Evolutionary conservation across 2,888 invertebrate genomes (phyloP), one percentile per base, ranked within the genome.

Genomic region (Euplexia lucipara): DNA sequence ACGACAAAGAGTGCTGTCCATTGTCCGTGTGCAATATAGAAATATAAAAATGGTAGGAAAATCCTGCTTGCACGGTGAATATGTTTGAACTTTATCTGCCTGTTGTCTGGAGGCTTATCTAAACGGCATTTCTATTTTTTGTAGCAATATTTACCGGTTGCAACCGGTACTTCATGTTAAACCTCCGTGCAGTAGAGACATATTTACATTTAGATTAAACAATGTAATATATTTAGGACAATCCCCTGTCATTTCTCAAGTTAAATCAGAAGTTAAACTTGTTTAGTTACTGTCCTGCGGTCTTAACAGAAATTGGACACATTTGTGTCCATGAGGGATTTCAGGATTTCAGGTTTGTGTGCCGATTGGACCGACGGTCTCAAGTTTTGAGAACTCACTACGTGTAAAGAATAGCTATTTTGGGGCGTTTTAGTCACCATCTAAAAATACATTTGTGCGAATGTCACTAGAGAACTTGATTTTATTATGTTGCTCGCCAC

Each of bases 151-250:
- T 39, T 58, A 26, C 26, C 3, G 5, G 26, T 45, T 8, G 18
- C 6, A 7, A 37, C 32, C 37, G 16, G 22, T 18, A 53, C 53
- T 69, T 64, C 30, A 42, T 16, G 56, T 56, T 56, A 26, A 58
- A 69, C 12, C 22, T n/a, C 44, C n/a, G 18, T 58, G 59, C 18
- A 63, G 14, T 22, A 7, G 14, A 22, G 26, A 26, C 26, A 26
- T 26, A 58, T 58, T 68, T 34, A 39, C 59, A 59, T 65, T 45
- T 59, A 58, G 26, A 59, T 59, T 8, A 69, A 58, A 68, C 44
- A 45, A 32, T 58, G 22, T 45, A 20, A 45, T 37, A n/a, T 58
- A 39, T 59, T 59, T 45, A 34, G 8, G 32, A 32, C 34, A 39
- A 34, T n/a, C 69, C 20, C 59, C 9, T 9, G 37, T 9, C 37